A percentile compares a stretch with the other conserved stretches of the same genome.
Conservation (phyloP, 2,797 vertebrate genomes). For the Aerospiza tachiro region DNA sequence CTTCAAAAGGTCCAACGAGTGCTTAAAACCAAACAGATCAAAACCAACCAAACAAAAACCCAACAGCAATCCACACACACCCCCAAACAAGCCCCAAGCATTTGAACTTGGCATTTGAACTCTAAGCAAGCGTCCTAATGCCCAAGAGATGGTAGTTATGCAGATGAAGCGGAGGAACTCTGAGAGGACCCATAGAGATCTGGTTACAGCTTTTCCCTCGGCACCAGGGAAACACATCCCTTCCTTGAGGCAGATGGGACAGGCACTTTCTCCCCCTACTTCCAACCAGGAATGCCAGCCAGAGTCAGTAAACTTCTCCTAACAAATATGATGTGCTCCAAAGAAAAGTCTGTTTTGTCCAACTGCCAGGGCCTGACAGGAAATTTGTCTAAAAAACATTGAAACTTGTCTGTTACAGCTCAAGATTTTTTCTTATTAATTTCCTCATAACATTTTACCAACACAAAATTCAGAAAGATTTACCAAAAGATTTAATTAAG, state of each 20-base stretch:
- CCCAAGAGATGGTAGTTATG: accelerated
- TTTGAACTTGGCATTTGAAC: not conserved
- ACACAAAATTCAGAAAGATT: not conserved
- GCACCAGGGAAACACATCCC: not conserved
- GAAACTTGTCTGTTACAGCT: not conserved
- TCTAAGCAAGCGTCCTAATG: not conserved
- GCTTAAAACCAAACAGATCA: not conserved
- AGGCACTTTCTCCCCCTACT: not conserved
- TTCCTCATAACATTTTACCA: not conserved
- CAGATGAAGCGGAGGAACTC: not conserved
- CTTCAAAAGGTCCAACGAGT: not conserved
- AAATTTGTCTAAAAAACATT: not conserved
- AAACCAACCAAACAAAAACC: not conserved
- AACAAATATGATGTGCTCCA: not conserved
- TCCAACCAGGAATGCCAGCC: not conserved
- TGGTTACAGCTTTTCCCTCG: not conserved
- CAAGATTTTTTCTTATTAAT: not conserved
- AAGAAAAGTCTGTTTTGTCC: not conserved
- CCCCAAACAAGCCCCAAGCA: not conserved
- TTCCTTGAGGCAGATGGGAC: not conserved
- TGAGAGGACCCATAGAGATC: not conserved
- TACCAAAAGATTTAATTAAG: not conserved
- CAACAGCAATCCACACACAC: not conserved
- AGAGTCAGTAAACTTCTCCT: not conserved
- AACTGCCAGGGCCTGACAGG: not conserved